Percentiles rank a stretch among this genome's conserved stretches.
These are phyloP conservation scores for Drosophila meridiana DNA, from an alignment of 2,888 invertebrate genomes.

Conservation along the genomic window DNA sequence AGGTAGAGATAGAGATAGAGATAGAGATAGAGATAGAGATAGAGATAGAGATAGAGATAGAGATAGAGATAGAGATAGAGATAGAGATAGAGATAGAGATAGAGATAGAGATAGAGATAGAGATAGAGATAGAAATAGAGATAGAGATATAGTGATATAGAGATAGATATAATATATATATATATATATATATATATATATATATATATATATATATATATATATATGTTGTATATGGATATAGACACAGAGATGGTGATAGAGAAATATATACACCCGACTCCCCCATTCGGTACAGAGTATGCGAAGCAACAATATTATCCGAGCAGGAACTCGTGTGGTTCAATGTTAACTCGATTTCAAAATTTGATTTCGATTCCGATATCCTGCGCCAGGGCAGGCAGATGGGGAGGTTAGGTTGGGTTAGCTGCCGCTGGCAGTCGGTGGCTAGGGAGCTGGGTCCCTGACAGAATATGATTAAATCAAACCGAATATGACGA, in stretches of 20 bases:
- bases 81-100: neutral
- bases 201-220: no score
- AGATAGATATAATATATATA: no score
- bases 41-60: neutral
- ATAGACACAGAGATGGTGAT: no score
- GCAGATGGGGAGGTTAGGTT: neutral
- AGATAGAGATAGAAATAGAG: neutral
- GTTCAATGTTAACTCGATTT: constrained; percentile 52
- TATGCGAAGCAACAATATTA: constrained; percentile 24
- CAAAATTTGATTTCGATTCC: constrained; percentile 34
- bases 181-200: no score
- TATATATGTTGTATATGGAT: no score
- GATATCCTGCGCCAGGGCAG: constrained; percentile 19
- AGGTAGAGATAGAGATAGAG: neutral
- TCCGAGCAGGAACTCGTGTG: constrained; percentile 40
- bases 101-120: neutral
- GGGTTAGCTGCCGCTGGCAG: no score
- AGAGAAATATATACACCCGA: neutral
- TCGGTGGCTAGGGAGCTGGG: neutral
- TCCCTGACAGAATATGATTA: constrained; percentile 55
- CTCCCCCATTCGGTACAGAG: neutral
- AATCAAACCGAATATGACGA: constrained; percentile 55
- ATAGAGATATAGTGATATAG: neutral
- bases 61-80: no score
- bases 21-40: neutral